Evolutionary conservation across 2,113 vertebrate genomes (phyloP), one percentile per base, ranked within the genome.

Genomic region (Passer montanus): DNA sequence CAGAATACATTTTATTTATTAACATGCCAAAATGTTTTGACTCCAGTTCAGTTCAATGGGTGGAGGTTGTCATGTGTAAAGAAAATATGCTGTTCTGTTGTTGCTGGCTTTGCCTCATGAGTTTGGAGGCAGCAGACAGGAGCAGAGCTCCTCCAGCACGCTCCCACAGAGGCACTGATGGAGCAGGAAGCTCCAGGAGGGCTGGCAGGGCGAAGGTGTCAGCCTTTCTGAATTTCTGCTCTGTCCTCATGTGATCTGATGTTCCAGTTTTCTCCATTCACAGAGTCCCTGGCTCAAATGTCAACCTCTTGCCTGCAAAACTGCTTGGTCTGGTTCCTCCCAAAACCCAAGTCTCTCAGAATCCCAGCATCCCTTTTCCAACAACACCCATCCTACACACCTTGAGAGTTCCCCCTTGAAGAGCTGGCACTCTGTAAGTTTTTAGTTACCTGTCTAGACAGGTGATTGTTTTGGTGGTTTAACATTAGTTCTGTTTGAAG

Each of bases 201-300:
- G 18, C 39, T 55, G 68, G 39, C 26, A 39, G 55, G 50, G 37
- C 59, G 49, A 26, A 43, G 22, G 15, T 24, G 14, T 81, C 77
- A 84, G 55, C 24, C 46, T 37, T 70, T 46, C 43, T 69, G 50
- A 47, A 8, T 33, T 60, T 62, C 68, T 89, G n/a, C 56, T 58
- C 31, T 73, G 50, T 50, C 77, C 50, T 63, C 7, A 0, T 31
- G 20, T 74, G 31, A 44, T 58, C 69, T 43, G 60, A 78, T 35
- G 37, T 30, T 4, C 1, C 28, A 19, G 5, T 53, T 67, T 67
- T 63, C 41, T 59, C 85, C 31, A 13, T 55, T 82, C 47, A n/a
- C 9, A 23, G 64, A 28, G 52, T 21, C 39, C 0, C 0, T 72
- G 43, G 13, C 56, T 83, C n/a, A 39, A 22, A 55, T 22, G 23